Base-by-base conservation (phyloP, 2,113 vertebrate genomes). In the Aptenodytes forsteri region DNA sequence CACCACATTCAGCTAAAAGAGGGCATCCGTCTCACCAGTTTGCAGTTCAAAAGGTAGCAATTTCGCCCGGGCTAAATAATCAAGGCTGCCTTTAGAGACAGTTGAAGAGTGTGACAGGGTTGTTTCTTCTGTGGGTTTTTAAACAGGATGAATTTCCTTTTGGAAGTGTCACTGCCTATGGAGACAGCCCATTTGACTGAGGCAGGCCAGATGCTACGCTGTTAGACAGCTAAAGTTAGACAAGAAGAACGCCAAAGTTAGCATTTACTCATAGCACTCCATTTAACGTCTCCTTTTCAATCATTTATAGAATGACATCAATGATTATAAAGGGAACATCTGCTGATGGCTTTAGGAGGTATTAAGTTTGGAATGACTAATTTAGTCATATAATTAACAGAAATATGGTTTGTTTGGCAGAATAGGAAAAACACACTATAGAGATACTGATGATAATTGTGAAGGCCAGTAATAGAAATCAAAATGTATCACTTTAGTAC, bases 291-390 rank as follows among this genome's bases (percentile, higher is more conserved):
- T 69, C 93, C 87, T 58, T 91, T 83, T 96, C 95, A 82, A 58
- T 96, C 94, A 77, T 65, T 91, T 61, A 30, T 55, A 42, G 93
- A 90, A 90, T 61, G 83, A 82, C 94, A 96, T 85, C 92, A 38
- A 8, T 59, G 89, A 84, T 93, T 95, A 87, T 69, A 94, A 90
- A 96, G 65, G 78, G 92, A 95, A 91, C 94, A 97, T 97, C 96
- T 97, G 96, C 95, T 97, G 97, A 97, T 96, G 95, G 92, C 83
- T 97, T 97, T 94, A 96, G 94, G 96, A 96, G 91, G 81, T 91
- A 97, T 97, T 97, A 96, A 96, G 90, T 96, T 92, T 81, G 80
- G 83, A 95, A 97, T 82, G 80, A 95, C 90, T 95, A 92, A 96
- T 97, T 95, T 94, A 95, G 95, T 75, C 86, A 56, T 93, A 92